These are phyloP conservation scores for Auanema sp. DNA, from an alignment of 2,888 invertebrate genomes.

Conservation along the genomic window DNA sequence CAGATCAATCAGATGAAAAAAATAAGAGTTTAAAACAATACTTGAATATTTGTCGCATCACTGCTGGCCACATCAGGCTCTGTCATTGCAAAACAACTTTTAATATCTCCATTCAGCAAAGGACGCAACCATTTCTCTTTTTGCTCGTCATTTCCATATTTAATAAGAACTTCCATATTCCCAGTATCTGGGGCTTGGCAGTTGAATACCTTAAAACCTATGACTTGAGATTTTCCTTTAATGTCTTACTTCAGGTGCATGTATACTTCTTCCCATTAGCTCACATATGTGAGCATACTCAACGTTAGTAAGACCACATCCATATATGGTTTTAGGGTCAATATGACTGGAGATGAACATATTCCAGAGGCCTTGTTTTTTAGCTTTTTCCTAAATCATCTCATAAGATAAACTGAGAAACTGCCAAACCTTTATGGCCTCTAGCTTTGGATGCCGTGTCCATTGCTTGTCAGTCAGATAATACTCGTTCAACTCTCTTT, in stretches of 20 bases:
- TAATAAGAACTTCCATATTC: conserved; percentile 68
- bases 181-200: conserved; percentile 68
- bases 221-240: not conserved
- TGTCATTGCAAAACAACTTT: conserved; percentile 67
- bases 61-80: conserved; percentile 66
- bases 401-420: not conserved
- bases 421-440: conserved; percentile 63
- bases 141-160: conserved; percentile 66
- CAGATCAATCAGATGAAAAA: not conserved
- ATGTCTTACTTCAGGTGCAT: conserved; percentile 65
- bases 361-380: conserved; percentile 66
- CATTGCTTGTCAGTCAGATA: conserved; percentile 60
- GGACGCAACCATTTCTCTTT: conserved; percentile 61
- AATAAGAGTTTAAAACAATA: not conserved
- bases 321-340: conserved; percentile 62
- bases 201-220: conserved; percentile 65
- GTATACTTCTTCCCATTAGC: conserved; percentile 65
- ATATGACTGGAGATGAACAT: conserved; percentile 66
- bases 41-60: conserved; percentile 68
- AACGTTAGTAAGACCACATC: conserved; percentile 66
- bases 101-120: conserved; percentile 65
- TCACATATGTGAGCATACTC: conserved; percentile 68
- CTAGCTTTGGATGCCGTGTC: conserved; percentile 64
- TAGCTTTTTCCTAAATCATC: conserved; percentile 61
- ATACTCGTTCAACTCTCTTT: conserved; percentile 59